Evolutionary conservation across 2,888 invertebrate species (phyloP).

Genomic region (Agelastica alni): DNA sequence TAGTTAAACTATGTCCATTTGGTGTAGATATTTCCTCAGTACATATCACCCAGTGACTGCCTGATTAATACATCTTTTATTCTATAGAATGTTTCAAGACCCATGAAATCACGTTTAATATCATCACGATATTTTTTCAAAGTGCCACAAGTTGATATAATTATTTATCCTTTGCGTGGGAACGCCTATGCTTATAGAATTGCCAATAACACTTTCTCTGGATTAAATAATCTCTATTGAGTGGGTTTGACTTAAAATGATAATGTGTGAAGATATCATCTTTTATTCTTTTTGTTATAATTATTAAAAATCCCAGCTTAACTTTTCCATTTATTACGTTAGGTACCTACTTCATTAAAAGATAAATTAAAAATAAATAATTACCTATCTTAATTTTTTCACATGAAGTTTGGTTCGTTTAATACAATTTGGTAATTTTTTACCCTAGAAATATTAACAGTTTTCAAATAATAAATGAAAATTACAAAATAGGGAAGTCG

Average conservation of each 20-base stretch:
- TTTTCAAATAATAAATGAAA: too few relatives aligned
- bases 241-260: constrained; percentile 30
- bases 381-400: background rate
- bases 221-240: constrained; percentile 33
- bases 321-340: background rate
- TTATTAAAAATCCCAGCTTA: background rate
- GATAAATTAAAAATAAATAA: background rate
- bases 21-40: too few relatives aligned
- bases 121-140: too few relatives aligned
- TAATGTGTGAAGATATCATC: constrained; percentile 14
- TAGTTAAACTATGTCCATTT: too few relatives aligned
- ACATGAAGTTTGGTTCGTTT: background rate
- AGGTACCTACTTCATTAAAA: background rate
- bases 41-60: too few relatives aligned
- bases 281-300: constrained; percentile 1
- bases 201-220: constrained; percentile 34
- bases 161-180: background rate
- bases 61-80: too few relatives aligned
- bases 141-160: background rate
- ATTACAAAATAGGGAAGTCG: too few relatives aligned
- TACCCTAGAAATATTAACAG: background rate
- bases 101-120: too few relatives aligned
- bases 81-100: background rate
- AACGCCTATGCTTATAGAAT: constrained; percentile 15
- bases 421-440: background rate